phyloP scores from a whole-genome alignment of 2,797 vertebrate genomes.

The Gobionotothen gibberifrons region DNA sequence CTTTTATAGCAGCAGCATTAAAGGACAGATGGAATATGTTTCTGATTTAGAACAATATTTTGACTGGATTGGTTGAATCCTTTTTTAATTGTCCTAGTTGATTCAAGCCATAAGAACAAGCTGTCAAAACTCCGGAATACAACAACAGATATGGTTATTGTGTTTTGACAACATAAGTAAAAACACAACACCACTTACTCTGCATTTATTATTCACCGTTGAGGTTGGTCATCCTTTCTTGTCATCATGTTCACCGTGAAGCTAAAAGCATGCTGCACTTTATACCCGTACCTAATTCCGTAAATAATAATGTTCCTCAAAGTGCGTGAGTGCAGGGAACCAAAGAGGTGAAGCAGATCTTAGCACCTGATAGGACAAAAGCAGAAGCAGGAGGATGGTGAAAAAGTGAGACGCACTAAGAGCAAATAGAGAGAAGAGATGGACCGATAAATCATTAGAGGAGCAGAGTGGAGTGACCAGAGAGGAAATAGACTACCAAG shows the following conservation, averaged over 20 bases:
- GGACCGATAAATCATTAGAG: conserved; percentile 50
- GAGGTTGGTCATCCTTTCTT: not conserved
- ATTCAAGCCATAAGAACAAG: conserved; percentile 8
- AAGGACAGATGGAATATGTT: conserved; percentile 20
- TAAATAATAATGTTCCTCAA: conserved; percentile 21
- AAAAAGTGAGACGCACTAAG: conserved; percentile 25
- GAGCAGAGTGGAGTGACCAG: conserved; percentile 32
- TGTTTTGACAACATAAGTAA: not conserved
- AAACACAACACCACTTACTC: conserved; percentile 14
- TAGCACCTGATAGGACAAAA: conserved; percentile 2
- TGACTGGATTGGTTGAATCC: not conserved
- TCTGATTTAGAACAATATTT: conserved; percentile 23
- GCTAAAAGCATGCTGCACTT: conserved; percentile 34
- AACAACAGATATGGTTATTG: not conserved
- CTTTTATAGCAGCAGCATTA: conserved; percentile 28
- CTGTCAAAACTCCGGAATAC: not conserved
- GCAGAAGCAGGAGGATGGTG: not conserved
- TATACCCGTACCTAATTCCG: conserved; percentile 10
- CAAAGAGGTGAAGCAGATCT: conserved; percentile 22
- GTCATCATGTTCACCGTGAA: conserved; percentile 8
- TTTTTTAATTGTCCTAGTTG: conserved; percentile 10
- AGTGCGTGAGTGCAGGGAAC: conserved; percentile 16
- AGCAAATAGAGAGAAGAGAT: conserved; percentile 39
- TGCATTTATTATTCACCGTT: conserved; percentile 26
- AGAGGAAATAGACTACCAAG: conserved; percentile 38